phyloP scores from a whole-genome alignment of 2,113 vertebrate genomes.

The Herpailurus yagouaroundi region DNA sequence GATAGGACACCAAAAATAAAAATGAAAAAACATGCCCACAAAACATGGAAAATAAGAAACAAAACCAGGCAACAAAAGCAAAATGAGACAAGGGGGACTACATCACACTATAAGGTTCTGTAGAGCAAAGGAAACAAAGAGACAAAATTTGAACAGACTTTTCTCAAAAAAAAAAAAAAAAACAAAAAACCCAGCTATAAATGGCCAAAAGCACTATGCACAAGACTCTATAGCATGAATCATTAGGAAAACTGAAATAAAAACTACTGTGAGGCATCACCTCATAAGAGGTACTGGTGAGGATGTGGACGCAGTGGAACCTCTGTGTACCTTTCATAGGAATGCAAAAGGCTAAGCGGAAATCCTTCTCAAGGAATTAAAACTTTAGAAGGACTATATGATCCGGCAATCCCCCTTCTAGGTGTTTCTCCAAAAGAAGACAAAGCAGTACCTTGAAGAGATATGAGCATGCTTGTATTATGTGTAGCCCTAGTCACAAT shows the following conservation, averaged over 20 bases:
- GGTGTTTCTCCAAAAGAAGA: neutral
- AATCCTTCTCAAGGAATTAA: neutral
- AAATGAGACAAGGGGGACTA: neutral
- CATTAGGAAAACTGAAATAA: neutral
- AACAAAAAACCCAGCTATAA: neutral
- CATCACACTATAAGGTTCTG: neutral
- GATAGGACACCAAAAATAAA: neutral
- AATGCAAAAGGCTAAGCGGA: neutral
- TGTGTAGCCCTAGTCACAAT: neutral
- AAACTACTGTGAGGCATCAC: neutral
- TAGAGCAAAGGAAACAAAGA: neutral
- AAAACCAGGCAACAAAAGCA: neutral
- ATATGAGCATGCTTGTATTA: neutral
- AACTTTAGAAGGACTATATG: neutral
- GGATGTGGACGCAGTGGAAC: neutral
- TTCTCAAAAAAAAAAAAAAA: neutral
- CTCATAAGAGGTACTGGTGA: neutral
- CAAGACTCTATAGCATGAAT: neutral
- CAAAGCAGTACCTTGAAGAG: neutral
- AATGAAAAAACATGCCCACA: neutral
- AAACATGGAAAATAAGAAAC: neutral
- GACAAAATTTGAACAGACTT: neutral
- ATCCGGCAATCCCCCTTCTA: neutral
- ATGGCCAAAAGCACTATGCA: neutral
- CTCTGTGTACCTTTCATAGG: neutral